A percentile compares a stretch with the other conserved stretches of the same genome.
These are phyloP conservation scores for Protophormia terraenovae DNA, from an alignment of 2,888 invertebrate genomes.

Conservation along the genomic window DNA sequence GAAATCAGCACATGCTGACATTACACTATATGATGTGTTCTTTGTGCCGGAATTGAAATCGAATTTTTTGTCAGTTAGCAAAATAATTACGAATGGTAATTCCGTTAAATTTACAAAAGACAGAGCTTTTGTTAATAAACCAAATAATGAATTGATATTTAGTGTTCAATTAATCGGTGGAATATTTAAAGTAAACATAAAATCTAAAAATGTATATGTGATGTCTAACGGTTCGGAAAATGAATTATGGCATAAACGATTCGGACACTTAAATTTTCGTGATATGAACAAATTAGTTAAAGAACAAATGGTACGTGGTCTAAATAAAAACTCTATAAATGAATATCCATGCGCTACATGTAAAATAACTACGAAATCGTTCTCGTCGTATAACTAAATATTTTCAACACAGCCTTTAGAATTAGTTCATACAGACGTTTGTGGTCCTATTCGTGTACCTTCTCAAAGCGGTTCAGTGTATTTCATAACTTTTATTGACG, in stretches of 20 bases:
- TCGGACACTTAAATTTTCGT: conserved; percentile 46
- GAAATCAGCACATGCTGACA: conserved; percentile 34
- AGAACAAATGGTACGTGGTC: conserved; percentile 5
- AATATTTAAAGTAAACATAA: conserved; percentile 32
- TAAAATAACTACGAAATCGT: conserved; percentile 25
- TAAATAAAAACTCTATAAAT: background rate
- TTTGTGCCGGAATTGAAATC: conserved; percentile 46
- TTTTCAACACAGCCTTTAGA: conserved; percentile 1
- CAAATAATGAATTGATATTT: conserved; percentile 19
- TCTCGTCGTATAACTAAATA: background rate
- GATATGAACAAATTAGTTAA: conserved; percentile 38
- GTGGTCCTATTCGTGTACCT: conserved; percentile 45
- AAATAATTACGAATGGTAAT: conserved; percentile 47
- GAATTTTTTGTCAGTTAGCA: conserved; percentile 52
- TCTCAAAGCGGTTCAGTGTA: conserved; percentile 50
- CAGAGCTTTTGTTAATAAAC: conserved; percentile 19
- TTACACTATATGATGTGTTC: conserved; percentile 38
- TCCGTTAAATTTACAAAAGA: conserved; percentile 34
- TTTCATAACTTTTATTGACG: conserved; percentile 50
- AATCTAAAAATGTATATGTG: background rate
- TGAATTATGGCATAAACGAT: conserved; percentile 51
- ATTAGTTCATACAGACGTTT: conserved; percentile 23
- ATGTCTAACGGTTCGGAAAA: conserved; percentile 4
- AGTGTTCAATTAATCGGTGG: conserved; percentile 21
- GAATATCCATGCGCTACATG: conserved; percentile 10